These are phyloP conservation scores for Labeo calbasu DNA, from an alignment of 2,797 vertebrate species.

Conservation along the genomic window DNA sequence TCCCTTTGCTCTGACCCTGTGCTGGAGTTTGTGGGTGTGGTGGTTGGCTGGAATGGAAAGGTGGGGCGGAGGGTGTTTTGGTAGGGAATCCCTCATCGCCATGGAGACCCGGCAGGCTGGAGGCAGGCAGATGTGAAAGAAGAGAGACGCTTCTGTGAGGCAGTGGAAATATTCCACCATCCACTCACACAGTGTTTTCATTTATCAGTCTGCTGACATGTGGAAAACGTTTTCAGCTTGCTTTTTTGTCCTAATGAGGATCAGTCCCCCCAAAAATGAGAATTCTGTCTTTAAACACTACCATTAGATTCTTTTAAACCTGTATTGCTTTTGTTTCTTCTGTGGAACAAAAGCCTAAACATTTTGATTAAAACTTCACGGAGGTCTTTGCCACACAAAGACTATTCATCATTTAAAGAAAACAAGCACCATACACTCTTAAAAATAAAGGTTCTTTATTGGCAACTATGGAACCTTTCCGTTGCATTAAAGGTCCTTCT, in stretches of 20 bases:
- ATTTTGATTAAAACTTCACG: not conserved
- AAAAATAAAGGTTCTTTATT: not conserved
- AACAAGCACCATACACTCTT: not conserved
- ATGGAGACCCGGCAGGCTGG: conserved; percentile 42
- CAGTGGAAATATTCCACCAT: conserved; percentile 71
- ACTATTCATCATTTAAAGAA: not conserved
- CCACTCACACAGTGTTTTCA: conserved; percentile 10
- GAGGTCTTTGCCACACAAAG: not conserved
- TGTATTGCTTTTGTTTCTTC: not conserved
- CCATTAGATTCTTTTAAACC: not conserved
- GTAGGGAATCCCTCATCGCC: conserved; percentile 49
- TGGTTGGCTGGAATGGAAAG: conserved; percentile 34
- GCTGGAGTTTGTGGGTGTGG: conserved; percentile 41
- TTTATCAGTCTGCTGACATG: conserved; percentile 31
- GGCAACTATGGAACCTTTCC: not conserved
- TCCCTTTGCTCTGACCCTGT: conserved; percentile 33
- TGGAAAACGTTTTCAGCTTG: conserved; percentile 15
- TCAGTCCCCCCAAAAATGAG: not conserved
- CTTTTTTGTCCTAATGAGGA: not conserved
- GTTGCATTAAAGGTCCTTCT: not conserved
- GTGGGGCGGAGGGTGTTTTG: conserved; percentile 26
- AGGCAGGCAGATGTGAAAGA: conserved; percentile 66
- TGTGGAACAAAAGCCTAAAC: not conserved
- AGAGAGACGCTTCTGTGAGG: conserved; percentile 73
- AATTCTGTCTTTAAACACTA: not conserved